Conservation (phyloP, 2,797 vertebrate species). For the Pangasius larnaudii region DNA sequence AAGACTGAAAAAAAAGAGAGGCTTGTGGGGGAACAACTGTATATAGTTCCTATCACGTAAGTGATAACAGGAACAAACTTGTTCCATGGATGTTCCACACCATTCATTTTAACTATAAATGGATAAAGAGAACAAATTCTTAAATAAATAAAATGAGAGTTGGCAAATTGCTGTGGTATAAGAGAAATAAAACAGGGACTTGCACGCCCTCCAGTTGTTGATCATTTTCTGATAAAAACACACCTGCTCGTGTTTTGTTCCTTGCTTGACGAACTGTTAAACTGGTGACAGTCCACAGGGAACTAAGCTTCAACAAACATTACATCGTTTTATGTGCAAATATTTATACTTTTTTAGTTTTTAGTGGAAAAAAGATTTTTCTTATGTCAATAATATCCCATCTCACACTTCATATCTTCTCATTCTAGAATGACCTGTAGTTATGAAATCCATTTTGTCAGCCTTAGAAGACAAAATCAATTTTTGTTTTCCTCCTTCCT, state of each 20-base stretch:
- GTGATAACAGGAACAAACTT: not conserved
- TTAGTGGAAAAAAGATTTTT: not conserved
- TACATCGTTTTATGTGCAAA: not conserved
- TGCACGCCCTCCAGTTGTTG: not conserved
- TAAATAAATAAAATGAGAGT: not conserved
- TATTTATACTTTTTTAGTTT: not conserved
- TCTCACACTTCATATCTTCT: not conserved
- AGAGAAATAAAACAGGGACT: not conserved
- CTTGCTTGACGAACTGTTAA: not conserved
- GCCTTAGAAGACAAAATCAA: constrained; percentile 20
- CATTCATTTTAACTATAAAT: not conserved
- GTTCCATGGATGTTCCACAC: not conserved
- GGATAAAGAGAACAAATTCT: not conserved
- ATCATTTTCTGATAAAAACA: not conserved
- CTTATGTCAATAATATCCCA: not conserved
- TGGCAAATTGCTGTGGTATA: not conserved
- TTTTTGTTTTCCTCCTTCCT: constrained; percentile 10
- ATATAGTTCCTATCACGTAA: not conserved
- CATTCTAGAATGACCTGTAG: not conserved
- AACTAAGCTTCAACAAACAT: not conserved
- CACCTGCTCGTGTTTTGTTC: not conserved
- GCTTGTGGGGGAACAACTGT: not conserved
- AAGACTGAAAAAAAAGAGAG: not conserved
- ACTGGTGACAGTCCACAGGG: not conserved
- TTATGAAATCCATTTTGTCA: constrained; percentile 18